A percentile compares a stretch with the other conserved stretches of the same genome.
These are phyloP conservation scores for Megaptera novaeangliae DNA, from an alignment of 2,113 vertebrate species.

Conservation along the genomic window DNA sequence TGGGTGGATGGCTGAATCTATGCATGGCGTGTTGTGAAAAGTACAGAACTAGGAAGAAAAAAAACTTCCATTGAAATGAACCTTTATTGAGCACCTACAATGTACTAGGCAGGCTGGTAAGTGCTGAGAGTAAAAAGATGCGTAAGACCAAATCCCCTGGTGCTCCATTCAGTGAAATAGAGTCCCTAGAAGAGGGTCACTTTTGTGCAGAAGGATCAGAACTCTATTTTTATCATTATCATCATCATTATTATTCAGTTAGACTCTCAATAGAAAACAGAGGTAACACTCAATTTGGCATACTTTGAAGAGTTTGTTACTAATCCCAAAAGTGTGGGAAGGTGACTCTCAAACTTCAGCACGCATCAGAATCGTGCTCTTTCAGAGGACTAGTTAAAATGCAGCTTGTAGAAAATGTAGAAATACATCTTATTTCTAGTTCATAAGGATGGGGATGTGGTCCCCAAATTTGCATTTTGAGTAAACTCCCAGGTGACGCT, in stretches of 20 bases:
- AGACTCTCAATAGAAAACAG: not conserved
- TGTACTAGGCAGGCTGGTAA: not conserved
- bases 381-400: not conserved
- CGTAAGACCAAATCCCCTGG: not conserved
- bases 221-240: not conserved
- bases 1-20: too few species aligned
- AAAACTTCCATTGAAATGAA: not conserved
- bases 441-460: not conserved
- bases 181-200: not conserved
- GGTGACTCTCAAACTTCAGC: not conserved
- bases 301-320: not conserved
- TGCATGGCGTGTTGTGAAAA: not conserved
- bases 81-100: fast-evolving
- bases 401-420: not conserved
- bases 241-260: not conserved
- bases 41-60: not conserved
- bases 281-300: not conserved
- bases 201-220: not conserved
- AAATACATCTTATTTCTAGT: not conserved
- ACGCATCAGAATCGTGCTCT: not conserved
- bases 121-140: not conserved
- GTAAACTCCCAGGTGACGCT: not conserved
- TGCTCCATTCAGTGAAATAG: not conserved
- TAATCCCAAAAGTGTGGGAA: not conserved
- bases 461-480: not conserved